These are phyloP conservation scores for Vicugna pacos DNA, from an alignment of 2,113 vertebrate species.

Conservation along the genomic window DNA sequence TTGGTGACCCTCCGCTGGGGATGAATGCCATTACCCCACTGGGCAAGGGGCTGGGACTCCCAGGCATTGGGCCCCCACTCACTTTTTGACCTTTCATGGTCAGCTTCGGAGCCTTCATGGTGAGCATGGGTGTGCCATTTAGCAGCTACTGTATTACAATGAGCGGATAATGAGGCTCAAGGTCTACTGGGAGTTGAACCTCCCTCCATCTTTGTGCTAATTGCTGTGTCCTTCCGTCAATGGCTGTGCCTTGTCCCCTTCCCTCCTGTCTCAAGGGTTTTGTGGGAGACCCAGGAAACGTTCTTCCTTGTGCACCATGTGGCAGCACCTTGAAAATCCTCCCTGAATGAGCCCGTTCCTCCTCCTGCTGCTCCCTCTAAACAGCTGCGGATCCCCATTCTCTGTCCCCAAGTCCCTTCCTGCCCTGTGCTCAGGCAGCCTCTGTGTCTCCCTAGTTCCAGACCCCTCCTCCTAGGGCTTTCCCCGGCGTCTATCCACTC, in stretches of 20 bases:
- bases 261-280: not conserved
- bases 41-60: too few species aligned
- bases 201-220: too few species aligned
- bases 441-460: not conserved
- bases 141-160: too few species aligned
- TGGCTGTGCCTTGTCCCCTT: too few species aligned
- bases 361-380: not conserved
- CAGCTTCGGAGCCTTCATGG: too few species aligned
- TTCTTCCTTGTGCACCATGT: not conserved
- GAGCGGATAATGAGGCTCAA: too few species aligned
- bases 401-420: not conserved
- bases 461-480: not conserved
- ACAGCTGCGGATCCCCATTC: not conserved
- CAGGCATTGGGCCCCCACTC: too few species aligned
- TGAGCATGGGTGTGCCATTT: too few species aligned
- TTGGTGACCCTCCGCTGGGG: accelerated
- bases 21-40: accelerated
- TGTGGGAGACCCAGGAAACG: not conserved
- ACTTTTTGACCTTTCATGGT: too few species aligned
- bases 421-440: not conserved
- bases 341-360: too few species aligned
- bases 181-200: too few species aligned
- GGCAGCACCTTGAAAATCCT: not conserved
- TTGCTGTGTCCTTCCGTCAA: too few species aligned
- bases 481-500: not conserved